These are phyloP conservation scores for Girardinus metallicus DNA, from an alignment of 2,797 vertebrate species.

Conservation along the genomic window DNA sequence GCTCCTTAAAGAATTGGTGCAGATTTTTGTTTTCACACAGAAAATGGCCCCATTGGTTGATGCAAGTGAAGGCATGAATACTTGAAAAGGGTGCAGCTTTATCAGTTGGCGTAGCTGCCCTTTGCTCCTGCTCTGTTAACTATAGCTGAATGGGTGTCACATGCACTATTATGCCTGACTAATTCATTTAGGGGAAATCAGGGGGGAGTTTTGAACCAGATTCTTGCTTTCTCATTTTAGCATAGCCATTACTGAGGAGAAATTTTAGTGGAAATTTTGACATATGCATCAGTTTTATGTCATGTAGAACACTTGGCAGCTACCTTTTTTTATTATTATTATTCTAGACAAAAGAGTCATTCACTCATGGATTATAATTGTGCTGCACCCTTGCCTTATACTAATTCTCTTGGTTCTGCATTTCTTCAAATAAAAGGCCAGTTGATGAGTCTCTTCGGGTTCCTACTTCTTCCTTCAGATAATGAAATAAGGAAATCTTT, in stretches of 20 bases:
- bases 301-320: background rate
- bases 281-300: background rate
- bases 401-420: background rate
- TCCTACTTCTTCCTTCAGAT: slow-evolving; percentile 30
- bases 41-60: background rate
- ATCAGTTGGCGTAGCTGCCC: background rate
- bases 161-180: background rate
- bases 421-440: background rate
- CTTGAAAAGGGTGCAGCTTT: slow-evolving; percentile 1
- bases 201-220: background rate
- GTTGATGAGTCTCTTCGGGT: slow-evolving; percentile 51
- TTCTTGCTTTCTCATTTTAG: background rate
- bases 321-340: too few relatives aligned
- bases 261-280: background rate
- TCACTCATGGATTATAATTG: background rate
- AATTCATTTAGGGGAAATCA: background rate
- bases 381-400: slow-evolving; percentile 8
- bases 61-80: slow-evolving; percentile 1
- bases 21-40: background rate
- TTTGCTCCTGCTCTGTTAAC: slow-evolving; percentile 1
- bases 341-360: background rate
- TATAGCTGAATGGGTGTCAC: background rate
- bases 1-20: background rate
- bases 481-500: slow-evolving; percentile 34
- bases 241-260: background rate